Base-by-base conservation (phyloP, 1,140 invertebrate genomes). In the Lordiphosa stackelbergi region DNA sequence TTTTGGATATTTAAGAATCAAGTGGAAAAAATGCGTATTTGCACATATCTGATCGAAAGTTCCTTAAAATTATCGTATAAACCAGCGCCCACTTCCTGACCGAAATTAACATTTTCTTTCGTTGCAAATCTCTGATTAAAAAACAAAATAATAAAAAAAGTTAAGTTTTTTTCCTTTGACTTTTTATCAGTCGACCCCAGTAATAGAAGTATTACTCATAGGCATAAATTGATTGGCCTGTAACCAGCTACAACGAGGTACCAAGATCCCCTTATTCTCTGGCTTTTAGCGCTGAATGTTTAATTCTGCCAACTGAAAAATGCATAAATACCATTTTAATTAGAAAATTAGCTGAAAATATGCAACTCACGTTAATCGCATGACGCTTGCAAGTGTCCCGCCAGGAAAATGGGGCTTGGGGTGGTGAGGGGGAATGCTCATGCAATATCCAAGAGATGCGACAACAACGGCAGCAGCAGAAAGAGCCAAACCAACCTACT, bases 281-380 rank as follows among this genome's bases (percentile, higher is more conserved):
- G 11, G 16, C 51, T 34, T 38, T 66, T 51, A 9, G 53, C 31
- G 53, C 41, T 60, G 19, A 66, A 66, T 70, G 53, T 84, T 84
- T 84, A 73, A 84, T 79, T 53, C 54, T 43, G 46, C 46, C 24
- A 66, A 66, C 81, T 85, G 70, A 69, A 85, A 81, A 85, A 85
- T 85, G 79, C 79, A 85, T 83, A 85, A 85, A 85, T 85, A 84
- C 61, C 66, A 58, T 83, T 85, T 85, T 85, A 85, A 85, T 85
- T 85, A 85, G 83, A 85, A 85, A 85, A 85, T 85, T 85, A 85
- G 83, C 78, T 85, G 58, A 49, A 74, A 85, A 85, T 85, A 85
- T 85, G 83, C 83, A 83, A 66, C 77, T 69, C 83, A 85, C 83
- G 85, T 86, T 86, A 86, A 86, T 86, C 73, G 85, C 75, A 74